These are phyloP conservation scores for Chinchilla lanigera DNA, from an alignment of 2,113 vertebrate species.

Conservation along the genomic window DNA sequence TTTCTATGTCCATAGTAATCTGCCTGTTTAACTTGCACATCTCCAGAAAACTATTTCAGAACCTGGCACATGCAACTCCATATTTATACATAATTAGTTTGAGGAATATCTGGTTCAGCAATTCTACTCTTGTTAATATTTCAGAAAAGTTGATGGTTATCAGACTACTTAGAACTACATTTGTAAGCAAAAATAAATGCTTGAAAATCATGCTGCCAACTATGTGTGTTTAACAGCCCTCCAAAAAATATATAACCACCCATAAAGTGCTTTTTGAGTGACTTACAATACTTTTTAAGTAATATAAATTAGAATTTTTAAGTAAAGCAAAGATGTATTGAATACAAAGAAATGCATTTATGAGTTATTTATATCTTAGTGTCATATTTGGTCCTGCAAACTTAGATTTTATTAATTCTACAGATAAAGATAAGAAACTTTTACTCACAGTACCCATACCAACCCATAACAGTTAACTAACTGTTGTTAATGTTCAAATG, in stretches of 20 bases:
- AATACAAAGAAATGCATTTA: not conserved
- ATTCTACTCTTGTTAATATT: slow-evolving; percentile 78
- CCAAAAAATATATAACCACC: not conserved
- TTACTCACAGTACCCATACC: not conserved
- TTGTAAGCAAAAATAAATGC: not conserved
- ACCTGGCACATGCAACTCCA: slow-evolving; percentile 82
- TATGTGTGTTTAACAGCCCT: not conserved
- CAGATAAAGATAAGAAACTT: not conserved
- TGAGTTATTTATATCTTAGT: not conserved
- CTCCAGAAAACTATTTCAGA: slow-evolving; percentile 87
- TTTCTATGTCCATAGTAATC: slow-evolving; percentile 82
- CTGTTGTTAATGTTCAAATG: not conserved
- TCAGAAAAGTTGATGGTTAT: slow-evolving; percentile 26
- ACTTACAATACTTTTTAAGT: not conserved
- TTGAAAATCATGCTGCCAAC: not conserved
- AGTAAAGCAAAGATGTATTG: not conserved
- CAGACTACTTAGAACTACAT: slow-evolving; percentile 42
- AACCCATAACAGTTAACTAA: not conserved
- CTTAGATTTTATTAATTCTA: not conserved
- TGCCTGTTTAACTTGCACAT: slow-evolving; percentile 93
- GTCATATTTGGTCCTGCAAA: not conserved
- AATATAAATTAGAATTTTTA: not conserved
- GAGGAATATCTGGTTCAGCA: slow-evolving; percentile 86
- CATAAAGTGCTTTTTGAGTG: slow-evolving; percentile 33
- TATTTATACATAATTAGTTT: slow-evolving; percentile 87